phyloP scores from a whole-genome alignment of 2,113 vertebrate genomes.

The Melanocharis versteri region DNA sequence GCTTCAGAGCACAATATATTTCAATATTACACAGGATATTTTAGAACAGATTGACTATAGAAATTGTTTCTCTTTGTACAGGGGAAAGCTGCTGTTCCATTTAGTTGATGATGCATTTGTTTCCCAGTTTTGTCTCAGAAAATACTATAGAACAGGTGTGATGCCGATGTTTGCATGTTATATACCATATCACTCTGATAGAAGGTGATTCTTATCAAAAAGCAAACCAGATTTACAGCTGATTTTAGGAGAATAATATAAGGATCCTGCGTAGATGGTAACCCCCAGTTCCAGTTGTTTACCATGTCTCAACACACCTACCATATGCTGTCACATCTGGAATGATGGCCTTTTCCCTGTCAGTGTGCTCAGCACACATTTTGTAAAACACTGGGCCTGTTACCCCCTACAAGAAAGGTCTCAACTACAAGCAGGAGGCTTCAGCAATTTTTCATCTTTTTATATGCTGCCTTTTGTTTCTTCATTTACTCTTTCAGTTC shows the following conservation, averaged over 20 bases:
- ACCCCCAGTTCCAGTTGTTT: background rate
- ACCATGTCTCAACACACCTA: background rate
- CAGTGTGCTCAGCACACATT: background rate
- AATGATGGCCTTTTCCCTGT: background rate
- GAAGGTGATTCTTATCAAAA: background rate
- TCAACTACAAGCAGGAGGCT: background rate
- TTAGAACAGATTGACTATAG: background rate
- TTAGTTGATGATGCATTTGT: background rate
- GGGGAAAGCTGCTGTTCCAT: background rate
- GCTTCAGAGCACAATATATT: background rate
- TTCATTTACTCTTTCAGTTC: background rate
- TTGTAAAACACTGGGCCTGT: background rate
- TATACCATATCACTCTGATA: background rate
- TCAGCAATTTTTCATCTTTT: background rate
- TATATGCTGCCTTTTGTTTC: background rate
- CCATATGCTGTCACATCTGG: background rate
- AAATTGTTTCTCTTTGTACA: background rate
- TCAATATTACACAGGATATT: background rate
- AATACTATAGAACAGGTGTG: background rate
- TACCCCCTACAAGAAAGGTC: background rate
- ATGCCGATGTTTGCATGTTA: background rate
- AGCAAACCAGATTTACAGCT: background rate
- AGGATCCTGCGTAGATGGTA: background rate
- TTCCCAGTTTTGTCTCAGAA: background rate
- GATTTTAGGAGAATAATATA: background rate